Percentiles rank a stretch among this genome's conserved stretches.
Evolutionary conservation across 2,888 invertebrate species (phyloP).

Genomic region (Diarsia brunnea): DNA sequence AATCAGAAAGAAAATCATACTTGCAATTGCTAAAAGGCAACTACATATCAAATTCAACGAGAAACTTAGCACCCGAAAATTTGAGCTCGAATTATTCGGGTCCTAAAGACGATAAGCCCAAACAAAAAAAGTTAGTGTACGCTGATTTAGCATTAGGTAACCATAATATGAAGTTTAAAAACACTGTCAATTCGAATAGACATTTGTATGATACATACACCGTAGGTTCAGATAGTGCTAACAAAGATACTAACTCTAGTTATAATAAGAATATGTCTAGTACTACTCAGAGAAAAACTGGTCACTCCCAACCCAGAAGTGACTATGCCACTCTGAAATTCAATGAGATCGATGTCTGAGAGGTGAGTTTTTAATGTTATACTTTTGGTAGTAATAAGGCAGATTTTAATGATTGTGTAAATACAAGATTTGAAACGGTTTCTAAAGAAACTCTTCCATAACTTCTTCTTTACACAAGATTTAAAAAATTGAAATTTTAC

Average conservation of each 20-base stretch:
- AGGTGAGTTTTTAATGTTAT: slow-evolving; percentile 80
- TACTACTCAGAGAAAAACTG: slow-evolving; percentile 76
- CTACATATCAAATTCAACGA: slow-evolving; percentile 89
- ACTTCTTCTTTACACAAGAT: neutral
- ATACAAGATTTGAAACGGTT: no score
- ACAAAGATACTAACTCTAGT: slow-evolving; percentile 84
- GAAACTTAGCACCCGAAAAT: slow-evolving; percentile 84
- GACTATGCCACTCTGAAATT: slow-evolving; percentile 89
- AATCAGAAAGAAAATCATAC: slow-evolving; percentile 86
- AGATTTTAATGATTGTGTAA: slow-evolving; percentile 8
- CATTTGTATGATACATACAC: slow-evolving; percentile 89
- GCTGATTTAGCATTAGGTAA: slow-evolving; percentile 90
- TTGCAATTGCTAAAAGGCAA: slow-evolving; percentile 87
- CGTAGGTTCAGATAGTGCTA: slow-evolving; percentile 85
- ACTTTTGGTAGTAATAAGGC: slow-evolving; percentile 1
- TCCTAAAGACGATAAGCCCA: slow-evolving; percentile 85
- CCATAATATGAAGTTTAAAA: slow-evolving; percentile 90
- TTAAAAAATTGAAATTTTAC: neutral
- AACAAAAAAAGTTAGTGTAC: slow-evolving; percentile 89
- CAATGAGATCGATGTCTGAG: slow-evolving; percentile 89
- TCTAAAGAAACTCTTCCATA: neutral
- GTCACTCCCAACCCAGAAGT: slow-evolving; percentile 80
- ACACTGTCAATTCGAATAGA: slow-evolving; percentile 90
- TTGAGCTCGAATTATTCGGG: slow-evolving; percentile 83
- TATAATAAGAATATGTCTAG: slow-evolving; percentile 83